Percentiles rank a stretch among this genome's conserved stretches.
phyloP scores from a whole-genome alignment of 2,113 vertebrate genomes.

The Procavia capensis region DNA sequence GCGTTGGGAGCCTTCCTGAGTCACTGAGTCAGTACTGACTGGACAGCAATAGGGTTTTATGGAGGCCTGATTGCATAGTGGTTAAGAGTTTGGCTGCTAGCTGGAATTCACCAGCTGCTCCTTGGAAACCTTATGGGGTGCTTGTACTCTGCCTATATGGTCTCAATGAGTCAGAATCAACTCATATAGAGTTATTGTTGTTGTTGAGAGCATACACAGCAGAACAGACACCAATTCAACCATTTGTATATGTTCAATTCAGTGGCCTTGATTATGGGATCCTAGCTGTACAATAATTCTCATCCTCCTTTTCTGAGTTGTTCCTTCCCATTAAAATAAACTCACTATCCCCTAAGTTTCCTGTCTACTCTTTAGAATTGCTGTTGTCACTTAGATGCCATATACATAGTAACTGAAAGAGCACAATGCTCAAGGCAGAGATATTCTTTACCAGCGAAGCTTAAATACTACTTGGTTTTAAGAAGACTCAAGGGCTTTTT shows the following conservation, averaged over 20 bases:
- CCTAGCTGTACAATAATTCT: not conserved
- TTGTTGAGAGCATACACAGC: too few species aligned
- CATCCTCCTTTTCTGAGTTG: not conserved
- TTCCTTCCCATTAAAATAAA: not conserved
- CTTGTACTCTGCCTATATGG: too few species aligned
- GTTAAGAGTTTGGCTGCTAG: too few species aligned
- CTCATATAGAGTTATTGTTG: too few species aligned
- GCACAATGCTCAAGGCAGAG: not conserved
- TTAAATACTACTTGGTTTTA: not conserved
- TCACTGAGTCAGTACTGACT: too few species aligned
- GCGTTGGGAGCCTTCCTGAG: too few species aligned
- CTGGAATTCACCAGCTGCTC: too few species aligned
- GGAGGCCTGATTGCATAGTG: too few species aligned
- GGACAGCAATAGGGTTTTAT: too few species aligned
- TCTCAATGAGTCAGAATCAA: too few species aligned
- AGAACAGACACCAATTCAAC: not conserved
- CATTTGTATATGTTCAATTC: not conserved
- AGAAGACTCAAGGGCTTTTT: not conserved
- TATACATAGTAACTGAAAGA: not conserved
- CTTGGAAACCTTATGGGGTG: too few species aligned
- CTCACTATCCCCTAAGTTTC: not conserved
- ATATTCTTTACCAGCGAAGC: not conserved
- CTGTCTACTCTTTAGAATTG: not conserved
- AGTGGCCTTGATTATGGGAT: not conserved
- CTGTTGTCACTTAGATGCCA: not conserved